Base-by-base conservation (phyloP, 2,113 vertebrate genomes). In the Burhinus bistriatus region DNA sequence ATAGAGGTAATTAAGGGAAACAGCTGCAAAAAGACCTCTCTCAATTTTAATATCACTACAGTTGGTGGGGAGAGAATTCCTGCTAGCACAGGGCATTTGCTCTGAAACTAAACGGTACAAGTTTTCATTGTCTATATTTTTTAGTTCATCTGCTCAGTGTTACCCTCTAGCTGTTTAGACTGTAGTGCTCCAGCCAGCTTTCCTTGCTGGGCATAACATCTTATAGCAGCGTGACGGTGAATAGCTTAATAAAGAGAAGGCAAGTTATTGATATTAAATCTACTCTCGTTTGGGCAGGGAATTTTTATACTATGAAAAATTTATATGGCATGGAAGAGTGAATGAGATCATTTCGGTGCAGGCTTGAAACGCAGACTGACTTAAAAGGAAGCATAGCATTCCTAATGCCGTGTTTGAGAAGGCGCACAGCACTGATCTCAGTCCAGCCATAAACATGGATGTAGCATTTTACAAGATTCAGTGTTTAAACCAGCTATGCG, bases 241-340 rank as follows among this genome's bases (percentile, higher is more conserved):
- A 83, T 16, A 23, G 42, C 52, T 68, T 58, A 44, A 72, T 87
- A 59, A 88, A 83, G 42, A 83, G 58, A 90, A 66, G 16, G 6
- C 21, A 69, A 65, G 7, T 55, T 81, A 62, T 13, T 47, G 47
- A 45, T 83, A 93, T 40, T 76, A 92, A 96, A 71, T 36, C 32
- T n/a, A 62, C 13, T 91, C 44, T 84, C 13, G 6, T 81, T 69
- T 92, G 84, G 30, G 2, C 25, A 65, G 34, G n/a, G 68, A 66
- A 83, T 72, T 94, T 72, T 96, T 94, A 75, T 75, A 71, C 22
- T 18, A 15, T 59, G 42, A 95, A 94, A 96, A 85, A 77, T 54
- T 5, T 47, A 29, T 38, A 36, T 34, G n/a, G 45, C 21, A 34
- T 62, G 38, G 42, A 77, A 82, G 15, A 85, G 20, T 73, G 49